These are phyloP conservation scores for Diplolepis rosae DNA, from an alignment of 2,888 invertebrate genomes.

Conservation along the genomic window DNA sequence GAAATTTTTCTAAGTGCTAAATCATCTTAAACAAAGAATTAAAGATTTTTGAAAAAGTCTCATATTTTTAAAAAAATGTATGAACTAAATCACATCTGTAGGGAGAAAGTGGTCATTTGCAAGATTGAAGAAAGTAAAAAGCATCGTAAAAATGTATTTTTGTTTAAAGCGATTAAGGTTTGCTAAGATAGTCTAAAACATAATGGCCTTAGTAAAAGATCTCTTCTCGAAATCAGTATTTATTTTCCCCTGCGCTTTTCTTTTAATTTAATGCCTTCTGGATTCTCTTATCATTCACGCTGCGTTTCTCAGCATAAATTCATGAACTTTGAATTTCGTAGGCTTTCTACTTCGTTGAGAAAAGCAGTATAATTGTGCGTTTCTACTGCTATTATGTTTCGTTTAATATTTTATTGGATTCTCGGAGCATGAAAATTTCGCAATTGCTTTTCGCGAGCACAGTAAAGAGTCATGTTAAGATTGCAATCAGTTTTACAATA, in stretches of 20 bases:
- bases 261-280: background rate
- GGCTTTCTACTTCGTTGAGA: slow-evolving; percentile 39
- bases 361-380: slow-evolving; percentile 37
- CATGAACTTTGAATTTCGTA: slow-evolving; percentile 27
- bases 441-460: slow-evolving; percentile 16
- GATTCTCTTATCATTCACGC: background rate
- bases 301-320: slow-evolving; percentile 16
- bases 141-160: background rate
- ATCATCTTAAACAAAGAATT: no score
- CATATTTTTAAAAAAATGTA: background rate
- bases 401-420: slow-evolving; percentile 36
- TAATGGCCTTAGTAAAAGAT: background rate
- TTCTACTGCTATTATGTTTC: slow-evolving; percentile 14
- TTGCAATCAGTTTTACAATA: background rate
- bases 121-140: background rate
- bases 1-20: no score
- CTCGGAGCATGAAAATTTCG: slow-evolving; percentile 33
- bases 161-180: background rate
- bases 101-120: background rate
- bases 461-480: background rate
- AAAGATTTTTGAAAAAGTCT: background rate
- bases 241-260: background rate
- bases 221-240: background rate
- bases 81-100: background rate
- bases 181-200: background rate